Conservation (phyloP, 2,888 invertebrate genomes). For the Furcula furcula region DNA sequence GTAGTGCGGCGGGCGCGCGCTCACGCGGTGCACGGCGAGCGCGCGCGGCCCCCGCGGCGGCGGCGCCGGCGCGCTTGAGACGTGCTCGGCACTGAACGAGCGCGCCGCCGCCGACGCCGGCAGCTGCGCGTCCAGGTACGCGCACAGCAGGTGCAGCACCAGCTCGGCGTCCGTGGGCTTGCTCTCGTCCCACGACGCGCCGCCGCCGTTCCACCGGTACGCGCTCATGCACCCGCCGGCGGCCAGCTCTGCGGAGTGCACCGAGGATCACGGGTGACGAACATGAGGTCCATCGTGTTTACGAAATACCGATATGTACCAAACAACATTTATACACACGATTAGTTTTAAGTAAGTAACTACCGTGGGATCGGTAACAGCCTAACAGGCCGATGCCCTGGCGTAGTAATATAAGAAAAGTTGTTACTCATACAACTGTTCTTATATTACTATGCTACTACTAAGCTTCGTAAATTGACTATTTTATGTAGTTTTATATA, state of each 20-base stretch:
- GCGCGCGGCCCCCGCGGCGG: constrained; percentile 67
- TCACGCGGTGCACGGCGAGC: constrained; percentile 82
- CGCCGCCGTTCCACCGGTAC: constrained; percentile 94
- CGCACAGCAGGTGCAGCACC: constrained; percentile 91
- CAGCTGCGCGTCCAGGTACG: constrained; percentile 91
- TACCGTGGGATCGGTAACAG: too few species aligned
- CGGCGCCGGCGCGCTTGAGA: constrained; percentile 59
- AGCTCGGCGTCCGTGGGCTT: constrained; percentile 94
- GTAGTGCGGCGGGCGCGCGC: constrained; percentile 85
- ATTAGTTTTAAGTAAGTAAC: too few species aligned
- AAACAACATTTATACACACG: too few species aligned
- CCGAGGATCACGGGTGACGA: too few species aligned
- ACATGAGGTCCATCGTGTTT: neutral
- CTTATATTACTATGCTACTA: too few species aligned
- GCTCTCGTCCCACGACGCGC: constrained; percentile 90
- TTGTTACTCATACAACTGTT: too few species aligned
- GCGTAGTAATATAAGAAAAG: too few species aligned
- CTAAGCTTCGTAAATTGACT: too few species aligned
- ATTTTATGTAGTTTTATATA: too few species aligned
- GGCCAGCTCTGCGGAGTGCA: constrained; percentile 83
- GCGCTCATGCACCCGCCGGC: constrained; percentile 93
- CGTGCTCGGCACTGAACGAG: constrained; percentile 51
- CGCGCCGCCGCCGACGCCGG: constrained; percentile 68
- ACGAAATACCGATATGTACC: too few species aligned
- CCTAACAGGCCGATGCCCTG: too few species aligned